Conservation (phyloP, 2,113 vertebrate species). For the Astatotilapia flaviijosephi region DNA sequence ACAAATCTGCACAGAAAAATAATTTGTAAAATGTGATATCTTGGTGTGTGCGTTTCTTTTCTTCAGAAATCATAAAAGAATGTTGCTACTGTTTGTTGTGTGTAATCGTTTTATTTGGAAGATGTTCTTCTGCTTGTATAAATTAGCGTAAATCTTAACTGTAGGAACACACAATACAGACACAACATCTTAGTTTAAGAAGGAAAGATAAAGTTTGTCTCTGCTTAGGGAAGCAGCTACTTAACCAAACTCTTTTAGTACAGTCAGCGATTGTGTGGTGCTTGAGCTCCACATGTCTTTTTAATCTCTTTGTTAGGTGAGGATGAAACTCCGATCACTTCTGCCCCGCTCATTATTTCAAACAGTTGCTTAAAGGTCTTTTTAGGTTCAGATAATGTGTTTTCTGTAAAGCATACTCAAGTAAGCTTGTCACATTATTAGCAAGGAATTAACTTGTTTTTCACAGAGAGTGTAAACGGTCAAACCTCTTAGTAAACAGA, state of each 20-base stretch:
- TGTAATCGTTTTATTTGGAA: background rate
- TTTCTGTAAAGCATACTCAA: conserved; percentile 7
- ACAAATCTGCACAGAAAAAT: background rate
- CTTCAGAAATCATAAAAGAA: background rate
- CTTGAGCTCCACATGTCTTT: conserved; percentile 58
- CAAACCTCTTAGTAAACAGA: background rate
- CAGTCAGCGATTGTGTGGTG: conserved; percentile 54
- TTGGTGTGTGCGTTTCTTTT: background rate
- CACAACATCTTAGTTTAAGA: background rate
- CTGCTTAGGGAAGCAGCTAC: conserved; percentile 29
- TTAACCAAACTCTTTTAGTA: conserved; percentile 46
- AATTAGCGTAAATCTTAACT: background rate
- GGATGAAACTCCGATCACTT: conserved; percentile 49
- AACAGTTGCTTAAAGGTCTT: conserved; percentile 37
- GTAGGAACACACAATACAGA: background rate
- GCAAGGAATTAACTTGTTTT: conserved; percentile 16
- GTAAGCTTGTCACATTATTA: conserved; percentile 24
- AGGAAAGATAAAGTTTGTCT: conserved; percentile 41
- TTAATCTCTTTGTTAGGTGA: conserved; percentile 65
- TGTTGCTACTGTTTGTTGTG: background rate
- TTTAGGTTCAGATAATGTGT: conserved; percentile 33
- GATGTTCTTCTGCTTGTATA: background rate
- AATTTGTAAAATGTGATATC: background rate
- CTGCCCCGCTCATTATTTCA: conserved; percentile 54
- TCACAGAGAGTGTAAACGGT: conserved; percentile 5